Base-by-base conservation (phyloP, 2,888 invertebrate species). In the Brenthis hecate region DNA sequence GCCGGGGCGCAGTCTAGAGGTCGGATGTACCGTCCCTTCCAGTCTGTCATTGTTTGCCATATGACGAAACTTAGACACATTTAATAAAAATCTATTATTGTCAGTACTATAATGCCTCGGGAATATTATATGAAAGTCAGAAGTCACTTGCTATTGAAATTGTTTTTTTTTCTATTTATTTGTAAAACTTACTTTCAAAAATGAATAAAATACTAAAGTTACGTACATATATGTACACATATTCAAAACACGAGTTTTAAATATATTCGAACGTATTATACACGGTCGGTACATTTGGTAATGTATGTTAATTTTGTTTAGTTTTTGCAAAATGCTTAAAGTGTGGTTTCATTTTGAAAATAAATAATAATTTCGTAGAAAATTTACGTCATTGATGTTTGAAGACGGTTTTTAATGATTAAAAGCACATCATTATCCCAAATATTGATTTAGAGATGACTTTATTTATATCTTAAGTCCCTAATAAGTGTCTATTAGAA, bases 1-100 rank as follows among this genome's bases (percentile, higher is more conserved):
- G 85, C 77, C 75, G 79, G 86, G 88, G 81, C 88, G 85, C 81
- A 88, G 91, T 89, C 89, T 91, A 79, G 91, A 91, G 91, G 91
- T 90, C 92, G 85, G 85, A 88, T 88, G 85, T 87, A 87, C 85
- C 84, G 86, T 79, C 77, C 75, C 75, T 78, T 78, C 77, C 77
- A 74, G 70, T 65, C 56, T 66, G 65, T 71, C 68, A 74, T 70
- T 75, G 74, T 74, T 73, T 69, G 70, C 66, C 67, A 65, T 65
- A 65, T 65, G 55, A 65, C 65, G 32, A 50, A 58, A 58, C 56
- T 67, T 36, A 57, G 43, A 61, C 53, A 73, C 67, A 70, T 69
- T 73, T 65, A 61, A 71, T 71, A 66, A 61, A 61, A 70, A 57
- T 70, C 67, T 68, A 54, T 67, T 63, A 13, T 53, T 53, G 32